Conservation (phyloP, 2,888 invertebrate species). For the Aphodius granarius region DNA sequence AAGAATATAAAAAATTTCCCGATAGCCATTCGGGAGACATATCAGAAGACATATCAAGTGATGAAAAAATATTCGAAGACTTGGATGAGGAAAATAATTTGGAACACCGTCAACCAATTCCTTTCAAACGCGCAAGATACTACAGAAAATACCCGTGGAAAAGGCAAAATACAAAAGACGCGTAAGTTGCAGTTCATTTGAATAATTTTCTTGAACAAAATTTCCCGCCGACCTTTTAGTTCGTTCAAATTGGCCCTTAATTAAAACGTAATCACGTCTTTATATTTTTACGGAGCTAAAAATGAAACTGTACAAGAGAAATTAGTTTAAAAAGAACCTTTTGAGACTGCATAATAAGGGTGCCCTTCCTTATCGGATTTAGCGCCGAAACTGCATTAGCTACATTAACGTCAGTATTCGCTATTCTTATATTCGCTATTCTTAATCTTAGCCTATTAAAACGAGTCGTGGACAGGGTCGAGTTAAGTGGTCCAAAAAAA, state of each 20-base stretch:
- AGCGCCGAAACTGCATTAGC: background rate
- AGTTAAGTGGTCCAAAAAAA: background rate
- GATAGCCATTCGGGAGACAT: constrained; percentile 12
- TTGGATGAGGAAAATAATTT: background rate
- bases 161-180: constrained; percentile 56
- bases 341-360: background rate
- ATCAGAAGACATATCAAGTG: background rate
- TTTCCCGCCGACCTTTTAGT: background rate
- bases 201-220: background rate
- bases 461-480: background rate
- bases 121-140: constrained; percentile 59
- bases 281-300: background rate
- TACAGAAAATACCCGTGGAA: constrained; percentile 67
- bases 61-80: constrained; percentile 2
- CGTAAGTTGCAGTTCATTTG: constrained; percentile 29
- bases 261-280: background rate
- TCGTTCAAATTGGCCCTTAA: background rate
- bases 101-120: constrained; percentile 22
- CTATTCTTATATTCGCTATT: too few relatives aligned
- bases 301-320: background rate
- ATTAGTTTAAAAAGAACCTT: background rate
- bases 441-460: background rate
- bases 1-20: constrained; percentile 33
- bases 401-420: background rate
- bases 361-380: background rate